Evolutionary conservation across 2,113 vertebrate species (phyloP).

Genomic region (Trichechus manatus): DNA sequence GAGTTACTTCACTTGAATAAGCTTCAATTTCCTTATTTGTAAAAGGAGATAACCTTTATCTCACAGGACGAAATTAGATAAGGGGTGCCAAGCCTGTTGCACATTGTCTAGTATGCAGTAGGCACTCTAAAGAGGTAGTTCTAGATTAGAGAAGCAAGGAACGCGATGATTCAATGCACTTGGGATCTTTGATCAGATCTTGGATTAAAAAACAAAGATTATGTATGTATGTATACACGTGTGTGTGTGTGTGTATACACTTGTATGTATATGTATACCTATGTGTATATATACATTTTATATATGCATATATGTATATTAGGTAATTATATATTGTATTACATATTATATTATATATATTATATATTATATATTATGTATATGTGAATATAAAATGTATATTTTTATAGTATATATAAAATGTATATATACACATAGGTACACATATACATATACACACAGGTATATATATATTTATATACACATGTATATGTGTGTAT

Average conservation of each 20-base stretch:
- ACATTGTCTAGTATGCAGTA: background rate
- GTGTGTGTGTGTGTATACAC: background rate
- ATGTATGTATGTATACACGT: background rate
- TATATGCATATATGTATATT: no score
- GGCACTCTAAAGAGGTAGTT: background rate
- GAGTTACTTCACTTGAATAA: background rate
- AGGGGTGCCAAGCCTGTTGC: background rate
- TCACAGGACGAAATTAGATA: background rate
- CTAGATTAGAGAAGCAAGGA: background rate
- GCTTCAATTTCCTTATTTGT: conserved; percentile 33
- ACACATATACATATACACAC: no score
- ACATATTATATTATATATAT: no score
- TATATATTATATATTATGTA: no score
- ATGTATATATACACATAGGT: no score
- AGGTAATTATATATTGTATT: no score
- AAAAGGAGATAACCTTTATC: background rate
- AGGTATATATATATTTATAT: no score
- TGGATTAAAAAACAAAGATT: background rate
- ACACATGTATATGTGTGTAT: background rate
- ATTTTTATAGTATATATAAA: background rate
- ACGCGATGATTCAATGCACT: background rate
- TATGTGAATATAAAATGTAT: background rate
- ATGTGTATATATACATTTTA: background rate
- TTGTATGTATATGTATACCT: background rate
- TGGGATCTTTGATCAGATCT: background rate